These are phyloP conservation scores for Catamblyrhynchus diadema DNA, from an alignment of 2,797 vertebrate species.

Conservation along the genomic window DNA sequence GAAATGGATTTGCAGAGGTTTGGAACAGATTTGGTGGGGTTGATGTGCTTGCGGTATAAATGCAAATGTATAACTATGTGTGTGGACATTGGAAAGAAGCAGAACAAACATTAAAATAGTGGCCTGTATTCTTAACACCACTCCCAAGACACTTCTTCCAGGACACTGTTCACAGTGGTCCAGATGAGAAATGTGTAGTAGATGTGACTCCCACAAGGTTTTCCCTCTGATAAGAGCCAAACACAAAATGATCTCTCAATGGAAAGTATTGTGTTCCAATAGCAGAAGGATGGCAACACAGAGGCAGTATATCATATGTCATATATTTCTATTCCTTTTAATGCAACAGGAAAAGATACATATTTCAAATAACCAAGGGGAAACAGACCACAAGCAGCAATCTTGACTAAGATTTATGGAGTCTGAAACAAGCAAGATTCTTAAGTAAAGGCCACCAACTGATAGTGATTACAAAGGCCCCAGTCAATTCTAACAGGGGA, in stretches of 20 bases:
- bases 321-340: background rate
- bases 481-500: background rate
- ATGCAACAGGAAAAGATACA: background rate
- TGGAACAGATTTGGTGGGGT: background rate
- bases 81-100: background rate
- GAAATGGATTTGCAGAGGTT: background rate
- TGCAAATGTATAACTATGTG: background rate
- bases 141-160: background rate
- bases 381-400: background rate
- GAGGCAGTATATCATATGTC: background rate
- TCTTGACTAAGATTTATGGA: background rate
- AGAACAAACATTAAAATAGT: background rate
- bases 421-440: background rate
- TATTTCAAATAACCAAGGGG: background rate
- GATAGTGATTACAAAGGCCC: background rate
- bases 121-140: background rate
- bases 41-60: background rate
- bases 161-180: background rate
- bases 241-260: background rate
- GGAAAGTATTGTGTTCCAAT: background rate
- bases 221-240: background rate
- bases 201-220: background rate
- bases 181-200: background rate
- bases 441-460: background rate
- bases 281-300: background rate